phyloP scores from a whole-genome alignment of 2,888 invertebrate species.

The Molorchus minor region DNA sequence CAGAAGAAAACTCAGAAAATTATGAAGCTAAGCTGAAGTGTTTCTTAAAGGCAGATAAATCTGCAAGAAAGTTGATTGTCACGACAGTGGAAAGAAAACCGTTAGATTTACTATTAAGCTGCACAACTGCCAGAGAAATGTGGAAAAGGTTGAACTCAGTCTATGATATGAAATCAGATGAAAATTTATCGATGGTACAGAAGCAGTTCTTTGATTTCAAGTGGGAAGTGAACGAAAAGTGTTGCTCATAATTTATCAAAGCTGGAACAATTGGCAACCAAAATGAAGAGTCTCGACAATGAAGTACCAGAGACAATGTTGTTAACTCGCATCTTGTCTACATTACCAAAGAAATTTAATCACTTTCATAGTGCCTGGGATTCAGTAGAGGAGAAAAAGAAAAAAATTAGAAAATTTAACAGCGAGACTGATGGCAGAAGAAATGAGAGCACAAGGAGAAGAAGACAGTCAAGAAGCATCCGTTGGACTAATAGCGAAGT shows the following conservation, averaged over 20 bases:
- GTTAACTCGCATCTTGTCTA: slow-evolving; percentile 34
- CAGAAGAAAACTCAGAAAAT: slow-evolving; percentile 3
- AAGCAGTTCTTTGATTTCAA: slow-evolving; percentile 44
- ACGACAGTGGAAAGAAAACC: slow-evolving; percentile 5
- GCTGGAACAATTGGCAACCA: slow-evolving; percentile 35
- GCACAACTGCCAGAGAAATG: background rate
- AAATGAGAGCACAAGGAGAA: background rate
- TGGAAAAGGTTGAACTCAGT: background rate
- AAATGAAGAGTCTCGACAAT: slow-evolving; percentile 37
- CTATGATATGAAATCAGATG: background rate
- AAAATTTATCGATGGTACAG: slow-evolving; percentile 26
- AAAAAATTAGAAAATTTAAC: slow-evolving; percentile 8
- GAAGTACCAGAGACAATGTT: slow-evolving; percentile 37
- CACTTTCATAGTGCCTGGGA: slow-evolving; percentile 32
- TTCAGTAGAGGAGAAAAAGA: slow-evolving; percentile 8
- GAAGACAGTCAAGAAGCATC: background rate
- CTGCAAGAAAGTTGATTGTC: background rate
- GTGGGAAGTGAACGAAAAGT: slow-evolving; percentile 25
- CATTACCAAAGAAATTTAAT: slow-evolving; percentile 13
- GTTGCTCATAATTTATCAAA: slow-evolving; percentile 33
- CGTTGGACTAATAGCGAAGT: background rate
- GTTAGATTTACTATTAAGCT: background rate
- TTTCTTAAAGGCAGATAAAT: background rate
- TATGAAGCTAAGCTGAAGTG: no score
- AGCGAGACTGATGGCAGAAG: background rate